Evolutionary conservation across 2,797 vertebrate genomes (phyloP).

Genomic region (Onychomys torridus): DNA sequence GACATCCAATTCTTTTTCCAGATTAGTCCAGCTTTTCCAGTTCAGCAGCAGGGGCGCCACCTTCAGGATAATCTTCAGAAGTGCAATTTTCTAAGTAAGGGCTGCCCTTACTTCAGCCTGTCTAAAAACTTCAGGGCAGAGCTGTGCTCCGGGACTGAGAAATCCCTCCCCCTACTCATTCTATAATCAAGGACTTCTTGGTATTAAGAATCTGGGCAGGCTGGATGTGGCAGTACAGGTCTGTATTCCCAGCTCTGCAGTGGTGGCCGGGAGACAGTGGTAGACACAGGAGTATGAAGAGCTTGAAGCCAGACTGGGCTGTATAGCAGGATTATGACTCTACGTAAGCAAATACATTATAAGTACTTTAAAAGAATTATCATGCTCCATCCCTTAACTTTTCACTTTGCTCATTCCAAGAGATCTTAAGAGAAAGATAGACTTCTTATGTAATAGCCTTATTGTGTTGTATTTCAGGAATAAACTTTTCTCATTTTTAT

Average conservation of each 20-base stretch:
- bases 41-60: slow-evolving; percentile 56
- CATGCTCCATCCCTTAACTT: background rate
- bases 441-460: background rate
- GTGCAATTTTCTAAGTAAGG: background rate
- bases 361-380: background rate
- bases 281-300: background rate
- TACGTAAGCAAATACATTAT: background rate
- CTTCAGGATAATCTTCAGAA: slow-evolving; percentile 67
- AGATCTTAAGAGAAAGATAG: slow-evolving; percentile 4
- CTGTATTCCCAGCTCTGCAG: background rate
- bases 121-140: background rate
- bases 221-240: background rate
- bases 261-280: background rate
- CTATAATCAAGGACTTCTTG: background rate
- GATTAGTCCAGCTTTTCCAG: slow-evolving; percentile 16
- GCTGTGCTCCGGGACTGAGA: background rate
- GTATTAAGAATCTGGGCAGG: background rate
- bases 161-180: background rate
- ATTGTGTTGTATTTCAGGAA: background rate
- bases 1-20: background rate
- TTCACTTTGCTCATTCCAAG: background rate
- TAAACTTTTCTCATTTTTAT: background rate
- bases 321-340: background rate
- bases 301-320: background rate
- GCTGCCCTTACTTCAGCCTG: background rate